Evolutionary conservation across 1,140 invertebrate species (phyloP).

Genomic region (Spodoptera frugiperda): DNA sequence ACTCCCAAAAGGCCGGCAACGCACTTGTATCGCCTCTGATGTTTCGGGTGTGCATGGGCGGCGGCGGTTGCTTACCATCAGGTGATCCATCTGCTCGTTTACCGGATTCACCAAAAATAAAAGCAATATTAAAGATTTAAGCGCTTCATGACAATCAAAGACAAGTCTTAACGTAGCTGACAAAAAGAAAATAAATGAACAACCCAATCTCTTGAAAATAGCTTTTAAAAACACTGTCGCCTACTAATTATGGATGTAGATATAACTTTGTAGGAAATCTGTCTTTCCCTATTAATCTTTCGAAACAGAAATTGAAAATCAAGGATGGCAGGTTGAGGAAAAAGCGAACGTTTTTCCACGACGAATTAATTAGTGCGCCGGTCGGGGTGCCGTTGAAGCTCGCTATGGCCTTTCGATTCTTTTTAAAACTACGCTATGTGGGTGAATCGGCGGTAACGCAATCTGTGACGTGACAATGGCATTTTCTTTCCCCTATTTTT

Average conservation of each 20-base stretch:
- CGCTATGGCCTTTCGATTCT: conserved; percentile 45
- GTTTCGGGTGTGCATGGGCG: too few species aligned
- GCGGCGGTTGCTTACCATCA: too few species aligned
- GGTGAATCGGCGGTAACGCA: conserved; percentile 35
- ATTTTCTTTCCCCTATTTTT: not conserved
- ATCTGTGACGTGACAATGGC: conserved; percentile 1
- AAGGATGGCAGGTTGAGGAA: conserved; percentile 58
- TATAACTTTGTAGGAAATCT: conserved; percentile 55
- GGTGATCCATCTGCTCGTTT: too few species aligned
- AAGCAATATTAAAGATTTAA: too few species aligned
- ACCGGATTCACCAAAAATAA: too few species aligned
- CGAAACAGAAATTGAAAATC: conserved; percentile 67
- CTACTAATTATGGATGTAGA: conserved; percentile 60
- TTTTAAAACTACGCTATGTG: conserved; percentile 32
- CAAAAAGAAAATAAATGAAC: conserved; percentile 9
- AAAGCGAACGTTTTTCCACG: conserved; percentile 59
- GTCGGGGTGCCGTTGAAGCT: conserved; percentile 56
- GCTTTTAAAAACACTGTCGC: conserved; percentile 55
- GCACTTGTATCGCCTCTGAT: too few species aligned
- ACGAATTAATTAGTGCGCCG: conserved; percentile 64
- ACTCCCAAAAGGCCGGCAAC: too few species aligned
- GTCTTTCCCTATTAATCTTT: conserved; percentile 65
- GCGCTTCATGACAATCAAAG: too few species aligned
- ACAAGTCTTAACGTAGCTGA: too few species aligned
- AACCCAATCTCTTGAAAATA: conserved; percentile 54